Evolutionary conservation across 2,888 invertebrate species (phyloP).

Genomic region (Teleogryllus oceanicus): DNA sequence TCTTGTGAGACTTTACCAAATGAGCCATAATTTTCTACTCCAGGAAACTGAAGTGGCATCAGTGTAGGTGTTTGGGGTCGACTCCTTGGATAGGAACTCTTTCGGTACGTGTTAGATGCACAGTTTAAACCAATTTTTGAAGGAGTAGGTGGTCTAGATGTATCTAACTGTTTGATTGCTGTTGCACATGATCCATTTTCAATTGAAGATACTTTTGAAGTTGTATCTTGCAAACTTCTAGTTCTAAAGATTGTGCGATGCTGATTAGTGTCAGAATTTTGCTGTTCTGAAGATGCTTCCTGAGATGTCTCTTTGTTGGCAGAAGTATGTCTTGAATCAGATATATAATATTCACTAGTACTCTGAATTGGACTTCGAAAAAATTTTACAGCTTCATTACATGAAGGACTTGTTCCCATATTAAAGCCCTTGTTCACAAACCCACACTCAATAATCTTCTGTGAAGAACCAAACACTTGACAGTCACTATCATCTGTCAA

Average conservation of each 20-base stretch:
- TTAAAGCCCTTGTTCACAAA: slow-evolving; percentile 24
- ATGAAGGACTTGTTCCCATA: neutral
- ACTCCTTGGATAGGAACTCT: slow-evolving; percentile 32
- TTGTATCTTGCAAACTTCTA: slow-evolving; percentile 50
- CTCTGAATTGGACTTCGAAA: neutral
- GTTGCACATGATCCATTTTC: neutral
- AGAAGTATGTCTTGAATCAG: neutral
- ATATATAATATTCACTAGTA: neutral
- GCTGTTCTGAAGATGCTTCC: slow-evolving; percentile 11
- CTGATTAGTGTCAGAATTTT: slow-evolving; percentile 18
- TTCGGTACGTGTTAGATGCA: slow-evolving; percentile 25
- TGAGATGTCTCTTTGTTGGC: neutral
- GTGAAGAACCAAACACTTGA: slow-evolving; percentile 42
- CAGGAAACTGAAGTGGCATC: slow-evolving; percentile 25
- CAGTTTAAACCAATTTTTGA: slow-evolving; percentile 11
- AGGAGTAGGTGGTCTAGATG: slow-evolving; percentile 28
- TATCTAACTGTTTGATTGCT: neutral
- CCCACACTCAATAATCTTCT: slow-evolving; percentile 12
- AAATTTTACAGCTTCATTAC: neutral
- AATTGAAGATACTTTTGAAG: neutral
- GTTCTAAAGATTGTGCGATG: slow-evolving; percentile 46
- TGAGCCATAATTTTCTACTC: neutral
- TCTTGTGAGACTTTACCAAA: neutral
- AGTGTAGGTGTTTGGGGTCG: slow-evolving; percentile 31
- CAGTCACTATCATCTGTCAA: slow-evolving; percentile 73